Conservation (phyloP, 2,888 invertebrate genomes). For the Allygus modestus region DNA sequence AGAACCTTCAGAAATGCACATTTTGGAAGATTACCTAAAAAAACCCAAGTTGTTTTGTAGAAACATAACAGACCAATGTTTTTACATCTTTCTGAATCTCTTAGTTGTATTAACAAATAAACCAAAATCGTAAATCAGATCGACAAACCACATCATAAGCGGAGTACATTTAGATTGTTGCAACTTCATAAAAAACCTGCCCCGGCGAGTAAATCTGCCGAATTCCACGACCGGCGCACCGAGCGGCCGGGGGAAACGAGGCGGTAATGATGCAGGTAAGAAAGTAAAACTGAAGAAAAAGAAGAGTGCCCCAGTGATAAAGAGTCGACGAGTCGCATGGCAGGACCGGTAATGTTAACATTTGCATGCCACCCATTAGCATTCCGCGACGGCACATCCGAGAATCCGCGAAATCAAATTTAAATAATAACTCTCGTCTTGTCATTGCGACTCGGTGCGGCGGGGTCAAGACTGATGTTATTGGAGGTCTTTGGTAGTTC, state of each 20-base stretch:
- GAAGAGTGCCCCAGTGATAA: constrained; percentile 30
- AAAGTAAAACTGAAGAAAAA: constrained; percentile 35
- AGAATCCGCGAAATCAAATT: constrained; percentile 30
- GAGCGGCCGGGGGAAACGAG: no score
- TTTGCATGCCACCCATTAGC: constrained; percentile 32
- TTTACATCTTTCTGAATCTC: no score
- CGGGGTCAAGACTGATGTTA: neutral
- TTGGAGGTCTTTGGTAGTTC: no score
- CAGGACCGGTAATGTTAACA: constrained; percentile 5
- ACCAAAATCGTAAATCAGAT: no score
- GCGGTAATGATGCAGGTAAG: constrained; percentile 18
- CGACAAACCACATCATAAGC: no score
- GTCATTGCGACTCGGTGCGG: neutral
- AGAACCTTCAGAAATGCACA: no score
- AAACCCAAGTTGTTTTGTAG: no score
- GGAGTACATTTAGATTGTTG: no score
- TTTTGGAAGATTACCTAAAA: no score
- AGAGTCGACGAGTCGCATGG: neutral
- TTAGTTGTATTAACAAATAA: no score
- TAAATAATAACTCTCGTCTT: constrained; percentile 39
- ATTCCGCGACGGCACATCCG: constrained; percentile 24
- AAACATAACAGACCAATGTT: no score
- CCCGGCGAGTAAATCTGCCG: neutral
- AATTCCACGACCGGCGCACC: neutral
- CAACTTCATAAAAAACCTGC: neutral